A percentile compares a stretch with the other conserved stretches of the same genome.
phyloP scores from a whole-genome alignment of 2,113 vertebrate species.

The Sakesphorus luctuosus region DNA sequence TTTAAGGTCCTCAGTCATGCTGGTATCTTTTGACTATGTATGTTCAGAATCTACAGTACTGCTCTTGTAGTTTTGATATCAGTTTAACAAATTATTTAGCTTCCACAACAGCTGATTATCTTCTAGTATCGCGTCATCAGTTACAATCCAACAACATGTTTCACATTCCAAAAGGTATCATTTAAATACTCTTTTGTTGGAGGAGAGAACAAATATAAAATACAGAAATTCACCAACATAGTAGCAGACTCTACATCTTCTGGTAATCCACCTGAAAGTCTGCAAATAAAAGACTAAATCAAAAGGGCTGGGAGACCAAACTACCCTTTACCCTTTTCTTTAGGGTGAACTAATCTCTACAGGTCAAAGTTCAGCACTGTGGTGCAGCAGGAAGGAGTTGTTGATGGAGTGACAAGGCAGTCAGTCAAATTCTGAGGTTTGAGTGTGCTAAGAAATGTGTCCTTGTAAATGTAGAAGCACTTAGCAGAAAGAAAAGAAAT shows the following conservation, averaged over 20 bases:
- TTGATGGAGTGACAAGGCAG: not conserved
- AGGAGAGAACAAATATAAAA: not conserved
- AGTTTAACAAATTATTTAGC: not conserved
- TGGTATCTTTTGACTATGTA: not conserved
- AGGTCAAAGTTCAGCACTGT: not conserved
- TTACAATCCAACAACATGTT: not conserved
- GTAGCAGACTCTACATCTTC: not conserved
- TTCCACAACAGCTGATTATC: not conserved
- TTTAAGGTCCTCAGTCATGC: not conserved
- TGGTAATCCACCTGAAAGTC: not conserved
- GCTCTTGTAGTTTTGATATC: not conserved
- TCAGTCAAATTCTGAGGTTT: not conserved
- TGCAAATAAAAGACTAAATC: not conserved
- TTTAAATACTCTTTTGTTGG: not conserved
- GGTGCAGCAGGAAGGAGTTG: not conserved
- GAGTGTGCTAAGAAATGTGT: not conserved
- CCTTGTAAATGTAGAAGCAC: not conserved
- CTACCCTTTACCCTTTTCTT: not conserved
- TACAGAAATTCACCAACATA: not conserved
- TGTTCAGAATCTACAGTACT: not conserved
- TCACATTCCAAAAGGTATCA: not conserved
- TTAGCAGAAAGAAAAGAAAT: not conserved
- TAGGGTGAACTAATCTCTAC: not conserved
- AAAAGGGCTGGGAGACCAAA: not conserved
- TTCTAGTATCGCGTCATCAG: not conserved